Evolutionary conservation across 1,140 invertebrate species (phyloP).

Genomic region (Drosophila kepulauana): DNA sequence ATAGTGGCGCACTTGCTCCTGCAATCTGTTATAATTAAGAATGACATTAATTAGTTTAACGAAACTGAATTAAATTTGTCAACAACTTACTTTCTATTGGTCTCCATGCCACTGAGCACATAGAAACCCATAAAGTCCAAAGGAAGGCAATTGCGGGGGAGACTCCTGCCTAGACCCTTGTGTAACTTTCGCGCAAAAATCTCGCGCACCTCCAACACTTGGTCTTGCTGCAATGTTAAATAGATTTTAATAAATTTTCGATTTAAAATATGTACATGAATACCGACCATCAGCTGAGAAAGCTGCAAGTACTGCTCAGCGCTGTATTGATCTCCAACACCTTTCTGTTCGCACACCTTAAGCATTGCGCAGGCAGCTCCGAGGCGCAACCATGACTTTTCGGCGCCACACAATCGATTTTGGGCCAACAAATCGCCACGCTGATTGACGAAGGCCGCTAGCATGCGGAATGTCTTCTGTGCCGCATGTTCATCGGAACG

Average conservation of each 20-base stretch:
- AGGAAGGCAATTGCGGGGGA: constrained; percentile 95
- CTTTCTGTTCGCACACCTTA: constrained; percentile 98
- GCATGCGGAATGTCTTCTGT: constrained; percentile 96
- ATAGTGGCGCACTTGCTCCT: constrained; percentile 73
- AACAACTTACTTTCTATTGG: constrained; percentile 87
- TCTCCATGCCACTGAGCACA: constrained; percentile 94
- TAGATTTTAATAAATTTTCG: background rate
- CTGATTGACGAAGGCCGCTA: constrained; percentile 95
- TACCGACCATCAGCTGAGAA: constrained; percentile 92
- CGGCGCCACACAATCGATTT: constrained; percentile 90
- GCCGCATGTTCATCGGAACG: constrained; percentile 95
- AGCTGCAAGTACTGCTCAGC: constrained; percentile 97
- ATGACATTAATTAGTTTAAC: background rate
- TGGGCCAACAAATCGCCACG: constrained; percentile 93
- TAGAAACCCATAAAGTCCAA: constrained; percentile 99
- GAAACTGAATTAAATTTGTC: too few relatives aligned
- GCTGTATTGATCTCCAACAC: constrained; percentile 96
- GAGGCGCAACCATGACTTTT: constrained; percentile 96
- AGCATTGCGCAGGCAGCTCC: constrained; percentile 97
- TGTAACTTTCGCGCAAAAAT: constrained; percentile 96
- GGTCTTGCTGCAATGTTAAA: constrained; percentile 89
- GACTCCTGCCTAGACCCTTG: constrained; percentile 92
- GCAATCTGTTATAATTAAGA: constrained; percentile 51
- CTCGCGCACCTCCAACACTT: constrained; percentile 94
- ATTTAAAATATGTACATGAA: background rate